Percentiles rank a stretch among this genome's conserved stretches.
Evolutionary conservation across 2,888 invertebrate genomes (phyloP).

Genomic region (Pammene aurita): DNA sequence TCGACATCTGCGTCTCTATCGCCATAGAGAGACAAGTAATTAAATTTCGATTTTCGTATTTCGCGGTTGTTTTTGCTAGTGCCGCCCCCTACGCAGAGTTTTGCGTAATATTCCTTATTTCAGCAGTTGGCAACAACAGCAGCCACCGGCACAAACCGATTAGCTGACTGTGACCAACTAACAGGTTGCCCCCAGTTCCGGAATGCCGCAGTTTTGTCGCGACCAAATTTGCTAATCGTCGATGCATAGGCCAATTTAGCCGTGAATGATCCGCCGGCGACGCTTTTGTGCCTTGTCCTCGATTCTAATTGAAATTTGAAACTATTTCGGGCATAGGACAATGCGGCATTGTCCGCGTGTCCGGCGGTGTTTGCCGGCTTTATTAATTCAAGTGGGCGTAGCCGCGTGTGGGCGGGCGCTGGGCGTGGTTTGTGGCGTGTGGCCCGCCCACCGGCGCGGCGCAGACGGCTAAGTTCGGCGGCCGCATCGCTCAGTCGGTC

Average conservation of each 20-base stretch:
- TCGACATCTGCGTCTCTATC: too few species aligned
- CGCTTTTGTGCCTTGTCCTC: conserved; percentile 76
- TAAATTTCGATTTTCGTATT: too few species aligned
- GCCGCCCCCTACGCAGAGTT: too few species aligned
- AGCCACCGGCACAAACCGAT: not conserved
- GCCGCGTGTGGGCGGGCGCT: conserved; percentile 60
- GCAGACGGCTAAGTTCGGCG: conserved; percentile 50
- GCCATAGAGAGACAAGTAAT: too few species aligned
- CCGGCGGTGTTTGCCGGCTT: conserved; percentile 81
- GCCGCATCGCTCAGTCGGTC: conserved; percentile 66
- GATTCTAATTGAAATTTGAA: conserved; percentile 83
- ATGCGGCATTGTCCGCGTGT: conserved; percentile 82
- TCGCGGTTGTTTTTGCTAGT: too few species aligned
- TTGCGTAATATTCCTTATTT: too few species aligned
- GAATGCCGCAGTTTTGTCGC: conserved; percentile 49
- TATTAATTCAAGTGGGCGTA: conserved; percentile 82
- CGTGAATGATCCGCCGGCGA: conserved; percentile 71
- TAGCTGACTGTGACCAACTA: conserved; percentile 1
- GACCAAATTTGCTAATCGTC: conserved; percentile 47
- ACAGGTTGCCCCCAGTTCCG: conserved; percentile 37
- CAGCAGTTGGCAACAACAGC: not conserved
- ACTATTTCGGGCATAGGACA: conserved; percentile 82
- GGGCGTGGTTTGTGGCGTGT: conserved; percentile 58
- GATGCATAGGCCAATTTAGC: conserved; percentile 75
- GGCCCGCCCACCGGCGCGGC: conserved; percentile 61